phyloP scores from a whole-genome alignment of 2,113 vertebrate species.

The Hemicordylus capensis region DNA sequence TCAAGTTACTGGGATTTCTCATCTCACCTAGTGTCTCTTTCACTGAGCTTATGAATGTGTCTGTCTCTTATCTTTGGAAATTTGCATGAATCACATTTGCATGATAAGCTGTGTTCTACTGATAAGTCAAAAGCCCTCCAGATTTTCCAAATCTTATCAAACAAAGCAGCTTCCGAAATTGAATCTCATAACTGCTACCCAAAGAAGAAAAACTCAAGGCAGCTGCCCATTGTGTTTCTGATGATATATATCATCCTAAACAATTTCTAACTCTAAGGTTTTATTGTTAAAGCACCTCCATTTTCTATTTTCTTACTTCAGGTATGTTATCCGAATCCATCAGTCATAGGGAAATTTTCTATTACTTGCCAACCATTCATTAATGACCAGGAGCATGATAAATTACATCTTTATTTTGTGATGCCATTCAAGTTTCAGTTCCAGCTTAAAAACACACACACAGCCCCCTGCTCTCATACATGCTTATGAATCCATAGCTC shows the following conservation, averaged over 20 bases:
- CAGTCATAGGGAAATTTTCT: constrained; percentile 21
- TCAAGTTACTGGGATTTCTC: constrained; percentile 36
- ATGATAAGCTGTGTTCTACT: constrained; percentile 65
- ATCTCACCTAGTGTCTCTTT: constrained; percentile 47
- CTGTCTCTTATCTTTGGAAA: constrained; percentile 64
- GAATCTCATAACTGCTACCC: constrained; percentile 44
- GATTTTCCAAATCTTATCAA: constrained; percentile 68
- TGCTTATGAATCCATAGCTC: background rate
- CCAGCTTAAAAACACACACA: background rate
- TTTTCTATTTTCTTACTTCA: constrained; percentile 42
- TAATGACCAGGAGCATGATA: constrained; percentile 38
- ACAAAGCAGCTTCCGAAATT: constrained; percentile 49
- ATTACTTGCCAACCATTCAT: constrained; percentile 29
- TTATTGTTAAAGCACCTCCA: constrained; percentile 46
- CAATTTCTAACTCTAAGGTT: constrained; percentile 14
- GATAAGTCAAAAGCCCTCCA: constrained; percentile 65
- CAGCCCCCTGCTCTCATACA: background rate
- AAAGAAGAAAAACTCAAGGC: background rate
- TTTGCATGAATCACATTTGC: constrained; percentile 69
- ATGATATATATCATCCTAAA: constrained; percentile 34
- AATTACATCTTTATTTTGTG: constrained; percentile 20
- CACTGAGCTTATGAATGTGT: constrained; percentile 44
- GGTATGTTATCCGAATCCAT: background rate
- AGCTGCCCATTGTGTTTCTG: background rate
- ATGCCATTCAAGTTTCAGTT: constrained; percentile 15